These are phyloP conservation scores for Chloroclystis v-ata DNA, from an alignment of 2,888 invertebrate genomes.

Conservation along the genomic window DNA sequence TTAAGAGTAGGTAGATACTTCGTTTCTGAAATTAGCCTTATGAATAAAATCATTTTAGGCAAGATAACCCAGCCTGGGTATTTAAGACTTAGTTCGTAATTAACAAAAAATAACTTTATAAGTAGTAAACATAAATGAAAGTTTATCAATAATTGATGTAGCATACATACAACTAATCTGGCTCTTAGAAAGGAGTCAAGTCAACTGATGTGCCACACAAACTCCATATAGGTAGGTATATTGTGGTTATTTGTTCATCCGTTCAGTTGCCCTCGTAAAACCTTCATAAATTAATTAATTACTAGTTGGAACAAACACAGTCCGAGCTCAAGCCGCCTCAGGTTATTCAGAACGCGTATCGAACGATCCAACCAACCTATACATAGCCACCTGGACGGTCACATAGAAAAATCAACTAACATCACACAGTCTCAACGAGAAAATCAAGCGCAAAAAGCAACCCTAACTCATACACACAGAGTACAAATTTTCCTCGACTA, in stretches of 20 bases:
- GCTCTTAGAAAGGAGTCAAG: not conserved
- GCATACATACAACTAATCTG: not conserved
- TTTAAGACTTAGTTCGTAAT: too few species aligned
- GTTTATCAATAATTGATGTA: too few species aligned
- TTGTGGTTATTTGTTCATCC: constrained; percentile 20
- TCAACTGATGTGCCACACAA: constrained; percentile 7
- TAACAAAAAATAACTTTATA: too few species aligned
- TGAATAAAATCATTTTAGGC: too few species aligned
- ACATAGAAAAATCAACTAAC: constrained; percentile 65
- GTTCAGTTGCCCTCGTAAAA: constrained; percentile 44
- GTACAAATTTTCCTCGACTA: constrained; percentile 37
- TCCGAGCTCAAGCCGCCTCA: constrained; percentile 57
- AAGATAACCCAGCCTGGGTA: too few species aligned
- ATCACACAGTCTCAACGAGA: constrained; percentile 45
- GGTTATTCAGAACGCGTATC: constrained; percentile 57
- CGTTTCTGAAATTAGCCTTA: too few species aligned
- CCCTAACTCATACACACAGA: constrained; percentile 46
- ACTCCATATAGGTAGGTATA: constrained; percentile 14
- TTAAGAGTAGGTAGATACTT: too few species aligned
- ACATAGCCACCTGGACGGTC: constrained; percentile 77
- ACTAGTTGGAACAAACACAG: constrained; percentile 46
- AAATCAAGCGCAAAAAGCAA: constrained; percentile 35
- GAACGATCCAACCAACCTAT: constrained; percentile 65
- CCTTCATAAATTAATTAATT: constrained; percentile 59
- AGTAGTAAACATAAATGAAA: too few species aligned